Evolutionary conservation across 2,113 vertebrate genomes (phyloP).

Genomic region (Smithornis capensis): DNA sequence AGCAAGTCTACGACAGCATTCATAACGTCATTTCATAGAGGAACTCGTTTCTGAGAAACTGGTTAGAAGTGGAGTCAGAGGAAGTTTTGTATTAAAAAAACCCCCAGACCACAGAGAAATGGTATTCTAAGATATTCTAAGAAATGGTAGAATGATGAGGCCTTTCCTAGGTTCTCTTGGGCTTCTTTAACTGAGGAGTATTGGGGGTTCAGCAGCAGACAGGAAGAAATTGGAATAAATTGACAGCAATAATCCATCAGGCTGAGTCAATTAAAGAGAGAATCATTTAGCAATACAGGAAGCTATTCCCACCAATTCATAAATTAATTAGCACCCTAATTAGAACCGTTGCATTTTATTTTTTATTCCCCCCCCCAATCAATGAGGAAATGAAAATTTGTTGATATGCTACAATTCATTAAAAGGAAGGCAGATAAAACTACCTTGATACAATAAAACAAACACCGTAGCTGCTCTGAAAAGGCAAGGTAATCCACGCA

Average conservation of each 20-base stretch:
- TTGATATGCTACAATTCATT: background rate
- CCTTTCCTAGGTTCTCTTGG: background rate
- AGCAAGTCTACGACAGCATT: background rate
- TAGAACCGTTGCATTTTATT: background rate
- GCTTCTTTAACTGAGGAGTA: background rate
- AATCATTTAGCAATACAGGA: background rate
- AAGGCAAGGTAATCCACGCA: background rate
- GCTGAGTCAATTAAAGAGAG: background rate
- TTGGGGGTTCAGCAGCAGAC: background rate
- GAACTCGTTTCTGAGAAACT: background rate
- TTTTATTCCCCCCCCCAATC: background rate
- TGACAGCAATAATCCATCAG: background rate
- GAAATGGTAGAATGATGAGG: background rate
- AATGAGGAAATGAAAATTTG: background rate
- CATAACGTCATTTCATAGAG: rapidly evolving
- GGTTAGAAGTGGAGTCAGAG: background rate
- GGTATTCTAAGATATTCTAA: background rate
- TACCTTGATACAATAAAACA: background rate
- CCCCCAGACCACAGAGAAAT: background rate
- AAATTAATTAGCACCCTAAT: background rate
- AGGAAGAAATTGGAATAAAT: background rate
- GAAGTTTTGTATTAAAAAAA: background rate
- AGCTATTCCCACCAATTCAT: background rate
- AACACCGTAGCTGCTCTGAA: background rate
- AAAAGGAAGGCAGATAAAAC: background rate